A percentile compares a stretch with the other conserved stretches of the same genome.
Conservation (phyloP, 2,888 invertebrate species). For the Rhingia campestris region DNA sequence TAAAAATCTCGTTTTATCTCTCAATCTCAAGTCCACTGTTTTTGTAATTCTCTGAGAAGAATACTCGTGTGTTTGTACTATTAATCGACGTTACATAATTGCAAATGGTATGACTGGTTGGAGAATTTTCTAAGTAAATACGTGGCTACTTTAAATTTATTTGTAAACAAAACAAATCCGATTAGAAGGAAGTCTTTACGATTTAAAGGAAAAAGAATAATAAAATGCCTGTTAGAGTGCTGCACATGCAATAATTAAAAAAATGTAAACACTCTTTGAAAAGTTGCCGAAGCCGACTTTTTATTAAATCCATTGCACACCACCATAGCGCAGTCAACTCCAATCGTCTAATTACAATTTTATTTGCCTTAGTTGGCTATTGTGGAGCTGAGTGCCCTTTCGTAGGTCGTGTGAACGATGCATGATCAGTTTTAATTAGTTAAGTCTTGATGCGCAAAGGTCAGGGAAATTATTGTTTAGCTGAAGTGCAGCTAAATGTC, state of each 20-base stretch:
- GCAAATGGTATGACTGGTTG: not conserved
- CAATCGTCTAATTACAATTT: too few relatives aligned
- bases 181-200: not conserved
- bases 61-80: constrained; percentile 3
- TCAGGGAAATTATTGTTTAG: too few relatives aligned
- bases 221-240: not conserved
- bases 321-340: too few relatives aligned
- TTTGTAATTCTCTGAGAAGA: constrained; percentile 6
- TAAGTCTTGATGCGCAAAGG: too few relatives aligned
- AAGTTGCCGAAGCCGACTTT: too few relatives aligned
- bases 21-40: constrained; percentile 7
- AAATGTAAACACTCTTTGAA: too few relatives aligned
- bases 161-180: constrained; percentile 12
- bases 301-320: too few relatives aligned
- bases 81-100: constrained; percentile 10
- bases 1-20: constrained; percentile 15
- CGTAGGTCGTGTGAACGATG: not conserved
- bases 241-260: too few relatives aligned
- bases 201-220: not conserved
- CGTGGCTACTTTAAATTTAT: not conserved
- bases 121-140: not conserved
- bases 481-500: too few relatives aligned
- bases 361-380: not conserved
- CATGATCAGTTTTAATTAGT: not conserved
- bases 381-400: not conserved